Evolutionary conservation across 2,888 invertebrate species (phyloP), one percentile per base, ranked within the genome.

Genomic region (Sclerodermus sp.): DNA sequence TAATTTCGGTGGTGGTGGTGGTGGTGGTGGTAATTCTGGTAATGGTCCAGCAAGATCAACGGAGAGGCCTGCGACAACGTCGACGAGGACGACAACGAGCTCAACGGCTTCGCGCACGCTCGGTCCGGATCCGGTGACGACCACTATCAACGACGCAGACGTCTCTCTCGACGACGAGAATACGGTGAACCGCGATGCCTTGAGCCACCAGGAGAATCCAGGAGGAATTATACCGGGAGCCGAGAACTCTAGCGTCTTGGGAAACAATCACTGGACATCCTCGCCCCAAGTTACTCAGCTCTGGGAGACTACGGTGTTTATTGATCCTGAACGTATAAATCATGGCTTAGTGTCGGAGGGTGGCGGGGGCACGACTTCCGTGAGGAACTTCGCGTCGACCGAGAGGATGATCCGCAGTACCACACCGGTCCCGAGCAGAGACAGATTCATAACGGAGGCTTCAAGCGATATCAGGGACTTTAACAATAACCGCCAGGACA

Each of bases 271-370:
- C 1, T 82, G 82, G 82, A 76, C 79, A 1, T 76, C 79, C 0
- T 79, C 81, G 2, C 80, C 82, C 74, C 81, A 65, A 1, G 86
- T 79, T 63, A 84, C 81, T 40, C 82, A 79, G 78, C 79, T 85
- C 41, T 87, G 87, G 87, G 84, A 85, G 47, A 87, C 86, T 42
- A 87, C 89, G 0, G 84, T 87, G 9, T 84, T 83, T 55, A 78
- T 89, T 6, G 88, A 90, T 73, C 90, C 91, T 0, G 81, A 86
- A 29, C 85, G 85, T 17, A 83, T 90, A 13, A 91, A 91, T 67
- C 86, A 88, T 50, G 87, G 84, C 0, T 68, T 88, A 8, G 80
- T 80, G 63, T 64, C 59, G 0, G 80, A 82, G 34, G 12, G 4
- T 8, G 10, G 6, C 55, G 52, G 15, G 56, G 60, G 0, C 60